These are phyloP conservation scores for Melanotus villosus DNA, from an alignment of 2,888 invertebrate species.

Conservation along the genomic window DNA sequence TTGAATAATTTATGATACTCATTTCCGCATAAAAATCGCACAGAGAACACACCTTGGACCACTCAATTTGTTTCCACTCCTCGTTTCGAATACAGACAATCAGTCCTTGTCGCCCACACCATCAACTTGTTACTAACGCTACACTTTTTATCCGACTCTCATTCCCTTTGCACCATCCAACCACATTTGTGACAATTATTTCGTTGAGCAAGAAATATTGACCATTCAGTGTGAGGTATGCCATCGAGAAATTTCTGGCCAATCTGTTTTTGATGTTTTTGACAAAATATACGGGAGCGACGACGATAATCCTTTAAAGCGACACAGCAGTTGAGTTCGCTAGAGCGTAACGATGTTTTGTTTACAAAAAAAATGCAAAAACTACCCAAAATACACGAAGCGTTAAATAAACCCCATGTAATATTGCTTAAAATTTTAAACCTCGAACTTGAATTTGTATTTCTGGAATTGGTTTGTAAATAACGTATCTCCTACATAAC, in stretches of 20 bases:
- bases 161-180: slow-evolving; percentile 29
- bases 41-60: slow-evolving; percentile 30
- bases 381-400: neutral
- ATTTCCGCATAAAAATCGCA: neutral
- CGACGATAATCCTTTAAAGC: neutral
- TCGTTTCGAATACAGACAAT: slow-evolving; percentile 41
- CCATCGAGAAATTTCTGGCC: slow-evolving; percentile 20
- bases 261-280: slow-evolving; percentile 24
- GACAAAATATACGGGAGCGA: slow-evolving; percentile 10
- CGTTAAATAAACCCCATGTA: neutral
- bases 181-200: slow-evolving; percentile 38
- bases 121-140: slow-evolving; percentile 46
- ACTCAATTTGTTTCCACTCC: slow-evolving; percentile 43
- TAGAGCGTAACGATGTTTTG: neutral
- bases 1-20: neutral
- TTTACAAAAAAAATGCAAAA: no score
- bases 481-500: slow-evolving; percentile 9
- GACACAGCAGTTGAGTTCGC: neutral
- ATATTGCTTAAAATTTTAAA: neutral
- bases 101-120: slow-evolving; percentile 47
- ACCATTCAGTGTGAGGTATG: slow-evolving; percentile 27
- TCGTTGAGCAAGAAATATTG: slow-evolving; percentile 30
- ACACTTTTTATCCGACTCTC: slow-evolving; percentile 31
- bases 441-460: neutral
- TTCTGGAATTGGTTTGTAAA: neutral